Base-by-base conservation (phyloP, 2,113 vertebrate species). In the Mobula hypostoma region DNA sequence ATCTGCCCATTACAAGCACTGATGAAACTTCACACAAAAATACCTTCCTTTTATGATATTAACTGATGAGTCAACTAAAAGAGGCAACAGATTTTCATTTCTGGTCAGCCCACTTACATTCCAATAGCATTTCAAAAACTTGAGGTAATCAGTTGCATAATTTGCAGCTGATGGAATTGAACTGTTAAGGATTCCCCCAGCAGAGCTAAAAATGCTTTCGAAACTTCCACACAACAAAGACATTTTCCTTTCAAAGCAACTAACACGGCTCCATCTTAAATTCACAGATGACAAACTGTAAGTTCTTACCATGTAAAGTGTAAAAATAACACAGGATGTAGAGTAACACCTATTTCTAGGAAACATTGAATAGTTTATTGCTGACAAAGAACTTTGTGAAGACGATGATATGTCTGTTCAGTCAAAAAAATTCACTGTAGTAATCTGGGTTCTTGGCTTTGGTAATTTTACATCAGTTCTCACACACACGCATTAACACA, bases 61-160 rank as follows among this genome's bases (percentile, higher is more conserved):
- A 90, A 19, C n/a, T n/a, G 85, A 68, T 90, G 85, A 90, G 61
- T 90, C 85, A 90, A 90, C 29, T 17, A 66, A 32, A 66, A 19
- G 12, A 90, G 61, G 14, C 14, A 58, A 61, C 82, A 85, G 48
- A 21, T 85, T 85, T 56, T 82, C 40, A 48, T 56, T 36, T 21
- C 80, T 56, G 48, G 56, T 87, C 8, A 11, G 82, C 85, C 58
- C 58, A 88, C 85, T 87, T 87, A 63, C 27, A 87, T n/a, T 63
- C 58, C 9, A 29, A n/a, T 61, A 88, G 58, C 61, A 88, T 66
- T 88, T 63, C 8, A 88, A 88, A 88, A 63, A 88, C 27, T 58
- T 87, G 56, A 87, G 83, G 56, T 63, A n/a, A 61, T 4, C 83
- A 87, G 56, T 24, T 24, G 56, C 27, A 63, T 29, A 63, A 87